Conservation (phyloP, 2,888 invertebrate genomes). For the Sturmia bella region DNA sequence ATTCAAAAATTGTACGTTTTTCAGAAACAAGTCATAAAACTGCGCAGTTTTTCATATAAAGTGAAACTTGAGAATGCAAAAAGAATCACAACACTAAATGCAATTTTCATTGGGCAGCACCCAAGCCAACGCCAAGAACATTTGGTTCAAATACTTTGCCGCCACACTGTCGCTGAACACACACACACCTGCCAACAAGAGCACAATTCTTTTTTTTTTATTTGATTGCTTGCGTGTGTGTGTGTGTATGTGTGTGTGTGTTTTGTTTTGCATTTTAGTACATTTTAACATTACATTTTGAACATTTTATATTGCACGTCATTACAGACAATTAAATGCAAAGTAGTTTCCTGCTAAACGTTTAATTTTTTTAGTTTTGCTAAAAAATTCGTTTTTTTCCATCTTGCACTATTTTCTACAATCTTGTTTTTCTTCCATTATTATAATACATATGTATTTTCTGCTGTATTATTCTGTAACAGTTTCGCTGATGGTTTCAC, state of each 20-base stretch:
- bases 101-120: too few species aligned
- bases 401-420: conserved; percentile 58
- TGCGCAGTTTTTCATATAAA: too few species aligned
- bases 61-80: not conserved
- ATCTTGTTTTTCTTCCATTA: conserved; percentile 58
- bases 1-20: too few species aligned
- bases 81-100: too few species aligned
- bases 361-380: conserved; percentile 70
- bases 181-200: not conserved
- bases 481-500: conserved; percentile 46
- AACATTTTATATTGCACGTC: conserved; percentile 81
- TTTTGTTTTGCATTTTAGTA: conserved; percentile 48
- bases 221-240: conserved; percentile 23
- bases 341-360: conserved; percentile 82
- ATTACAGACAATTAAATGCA: conserved; percentile 83
- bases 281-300: conserved; percentile 66
- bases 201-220: conserved; percentile 2
- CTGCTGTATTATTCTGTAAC: conserved; percentile 26
- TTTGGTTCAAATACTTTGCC: conserved; percentile 5
- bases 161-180: not conserved
- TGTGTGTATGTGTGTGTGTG: conserved; percentile 24
- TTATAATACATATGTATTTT: conserved; percentile 28
- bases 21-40: too few species aligned
- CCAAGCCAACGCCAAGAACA: too few species aligned
- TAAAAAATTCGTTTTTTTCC: conserved; percentile 24